phyloP scores from a whole-genome alignment of 2,888 invertebrate genomes.

The Arrhopalites spinosus region DNA sequence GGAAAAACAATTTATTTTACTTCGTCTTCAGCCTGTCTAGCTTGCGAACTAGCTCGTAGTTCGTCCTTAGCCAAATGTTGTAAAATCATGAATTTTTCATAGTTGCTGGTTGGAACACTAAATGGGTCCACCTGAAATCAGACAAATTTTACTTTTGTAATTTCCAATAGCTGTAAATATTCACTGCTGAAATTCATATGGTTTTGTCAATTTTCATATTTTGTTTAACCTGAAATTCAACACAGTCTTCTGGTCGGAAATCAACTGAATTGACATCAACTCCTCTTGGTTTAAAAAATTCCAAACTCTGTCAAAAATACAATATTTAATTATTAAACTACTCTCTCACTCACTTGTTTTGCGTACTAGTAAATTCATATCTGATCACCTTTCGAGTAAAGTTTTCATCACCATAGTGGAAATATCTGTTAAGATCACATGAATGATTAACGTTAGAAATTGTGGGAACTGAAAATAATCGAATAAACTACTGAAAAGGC shows the following conservation, averaged over 20 bases:
- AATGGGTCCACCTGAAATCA: conserved; percentile 41
- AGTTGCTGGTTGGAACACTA: conserved; percentile 44
- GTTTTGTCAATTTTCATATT: not conserved
- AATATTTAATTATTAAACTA: no score
- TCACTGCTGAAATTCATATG: not conserved
- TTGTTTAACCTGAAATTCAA: conserved; percentile 37
- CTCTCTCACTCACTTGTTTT: no score
- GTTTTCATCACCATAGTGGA: conserved; percentile 51
- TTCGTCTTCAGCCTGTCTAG: conserved; percentile 49
- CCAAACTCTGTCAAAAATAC: no score
- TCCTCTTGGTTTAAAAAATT: conserved; percentile 48
- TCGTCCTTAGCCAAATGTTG: conserved; percentile 47
- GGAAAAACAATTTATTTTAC: conserved; percentile 22
- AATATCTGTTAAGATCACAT: no score
- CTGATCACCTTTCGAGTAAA: conserved; percentile 48
- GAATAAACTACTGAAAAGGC: no score
- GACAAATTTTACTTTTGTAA: not conserved
- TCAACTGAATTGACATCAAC: conserved; percentile 41
- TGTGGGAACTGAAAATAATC: no score
- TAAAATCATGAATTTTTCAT: conserved; percentile 45
- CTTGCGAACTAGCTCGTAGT: conserved; percentile 37
- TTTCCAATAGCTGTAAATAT: no score
- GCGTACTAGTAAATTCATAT: no score
- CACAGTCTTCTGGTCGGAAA: conserved; percentile 49
- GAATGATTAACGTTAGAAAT: no score